Evolutionary conservation across 2,888 invertebrate species (phyloP).

Genomic region (Adineta ricciae): DNA sequence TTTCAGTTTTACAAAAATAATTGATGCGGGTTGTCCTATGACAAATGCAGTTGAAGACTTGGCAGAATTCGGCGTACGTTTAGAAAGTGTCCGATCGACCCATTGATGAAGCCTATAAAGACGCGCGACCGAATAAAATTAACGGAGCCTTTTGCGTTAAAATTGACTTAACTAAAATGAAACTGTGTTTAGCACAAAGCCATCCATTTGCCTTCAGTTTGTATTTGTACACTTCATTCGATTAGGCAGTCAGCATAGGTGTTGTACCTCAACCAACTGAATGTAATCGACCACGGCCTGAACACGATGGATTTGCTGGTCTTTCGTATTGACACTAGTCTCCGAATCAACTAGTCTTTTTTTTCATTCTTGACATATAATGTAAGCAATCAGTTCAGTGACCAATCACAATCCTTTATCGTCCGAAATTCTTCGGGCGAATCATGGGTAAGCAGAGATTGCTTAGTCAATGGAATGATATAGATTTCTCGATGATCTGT

Average conservation of each 20-base stretch:
- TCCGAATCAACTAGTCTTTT: neutral
- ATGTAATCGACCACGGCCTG: neutral
- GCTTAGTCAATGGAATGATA: neutral
- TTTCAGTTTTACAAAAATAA: neutral
- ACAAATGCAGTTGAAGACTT: neutral
- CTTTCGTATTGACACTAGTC: neutral
- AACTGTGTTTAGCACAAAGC: neutral
- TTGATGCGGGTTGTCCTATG: neutral
- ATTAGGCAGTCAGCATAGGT: neutral
- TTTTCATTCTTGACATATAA: neutral
- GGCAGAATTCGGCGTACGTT: neutral
- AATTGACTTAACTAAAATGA: constrained; percentile 1
- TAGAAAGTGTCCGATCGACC: neutral
- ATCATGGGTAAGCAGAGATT: neutral
- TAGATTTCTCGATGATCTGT: neutral
- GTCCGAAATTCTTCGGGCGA: neutral
- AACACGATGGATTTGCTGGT: neutral
- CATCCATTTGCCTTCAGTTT: neutral
- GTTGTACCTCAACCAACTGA: neutral
- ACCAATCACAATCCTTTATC: neutral
- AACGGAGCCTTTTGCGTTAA: neutral
- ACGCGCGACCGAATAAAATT: neutral
- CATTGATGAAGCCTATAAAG: neutral
- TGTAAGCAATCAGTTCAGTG: neutral
- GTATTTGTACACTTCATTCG: neutral